A percentile compares a stretch with the other conserved stretches of the same genome.
These are phyloP conservation scores for Epinephelus cyanopodus DNA, from an alignment of 2,113 vertebrate genomes.

Conservation along the genomic window DNA sequence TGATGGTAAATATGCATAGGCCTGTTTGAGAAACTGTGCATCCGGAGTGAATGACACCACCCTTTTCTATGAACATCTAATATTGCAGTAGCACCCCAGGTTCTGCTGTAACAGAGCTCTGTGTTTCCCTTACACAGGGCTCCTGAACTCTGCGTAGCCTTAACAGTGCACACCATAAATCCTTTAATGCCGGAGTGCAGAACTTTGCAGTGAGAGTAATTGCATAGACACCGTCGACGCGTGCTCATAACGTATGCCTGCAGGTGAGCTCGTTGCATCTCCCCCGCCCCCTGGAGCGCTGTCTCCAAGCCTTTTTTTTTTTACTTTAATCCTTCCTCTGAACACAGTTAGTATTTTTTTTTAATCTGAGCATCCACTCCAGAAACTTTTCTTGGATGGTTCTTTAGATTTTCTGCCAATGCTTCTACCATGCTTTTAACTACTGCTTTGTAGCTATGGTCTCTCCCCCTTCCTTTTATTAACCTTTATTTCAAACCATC, in stretches of 20 bases:
- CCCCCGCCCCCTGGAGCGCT: too few relatives aligned
- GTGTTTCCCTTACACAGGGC: constrained; percentile 9
- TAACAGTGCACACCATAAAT: constrained; percentile 39
- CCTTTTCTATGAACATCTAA: background rate
- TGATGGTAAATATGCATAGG: background rate
- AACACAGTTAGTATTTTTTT: background rate
- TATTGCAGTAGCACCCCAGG: background rate
- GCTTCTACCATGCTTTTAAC: background rate
- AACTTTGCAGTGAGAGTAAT: too few relatives aligned
- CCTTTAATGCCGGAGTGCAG: background rate
- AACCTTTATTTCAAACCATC: too few relatives aligned
- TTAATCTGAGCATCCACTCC: background rate
- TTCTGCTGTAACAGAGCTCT: constrained; percentile 27
- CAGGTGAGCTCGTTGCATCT: too few relatives aligned
- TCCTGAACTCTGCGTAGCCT: constrained; percentile 26
- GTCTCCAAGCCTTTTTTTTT: background rate
- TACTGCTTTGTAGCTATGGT: background rate
- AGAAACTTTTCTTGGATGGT: too few relatives aligned
- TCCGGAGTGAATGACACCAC: background rate
- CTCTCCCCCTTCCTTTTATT: background rate
- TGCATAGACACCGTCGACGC: too few relatives aligned
- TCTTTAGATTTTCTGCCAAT: background rate
- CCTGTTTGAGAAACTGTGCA: background rate
- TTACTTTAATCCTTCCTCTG: background rate
- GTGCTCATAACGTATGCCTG: too few relatives aligned